phyloP scores from a whole-genome alignment of 2,888 invertebrate genomes.

The Malthinus seriepunctatus region DNA sequence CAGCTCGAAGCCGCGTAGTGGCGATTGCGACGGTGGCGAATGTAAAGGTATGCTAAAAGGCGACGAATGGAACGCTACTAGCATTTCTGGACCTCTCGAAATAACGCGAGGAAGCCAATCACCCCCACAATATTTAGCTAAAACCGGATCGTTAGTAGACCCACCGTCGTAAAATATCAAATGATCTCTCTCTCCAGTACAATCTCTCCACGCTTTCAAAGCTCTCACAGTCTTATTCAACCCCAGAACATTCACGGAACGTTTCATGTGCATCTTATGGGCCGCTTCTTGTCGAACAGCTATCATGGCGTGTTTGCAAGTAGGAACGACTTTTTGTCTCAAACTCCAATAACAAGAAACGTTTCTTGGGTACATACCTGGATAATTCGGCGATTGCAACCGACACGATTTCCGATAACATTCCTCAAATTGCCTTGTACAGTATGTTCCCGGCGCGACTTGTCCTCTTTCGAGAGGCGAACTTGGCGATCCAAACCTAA shows the following conservation, averaged over 20 bases:
- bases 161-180: slow-evolving; percentile 87
- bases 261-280: slow-evolving; percentile 73
- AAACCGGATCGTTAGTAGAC: slow-evolving; percentile 78
- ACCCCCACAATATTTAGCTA: slow-evolving; percentile 87
- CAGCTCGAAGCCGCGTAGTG: slow-evolving; percentile 80
- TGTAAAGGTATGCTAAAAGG: slow-evolving; percentile 80
- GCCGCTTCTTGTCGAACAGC: slow-evolving; percentile 77
- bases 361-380: slow-evolving; percentile 85
- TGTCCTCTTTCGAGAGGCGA: slow-evolving; percentile 82
- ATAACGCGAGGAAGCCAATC: slow-evolving; percentile 82
- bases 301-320: slow-evolving; percentile 90
- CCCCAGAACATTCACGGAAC: slow-evolving; percentile 68
- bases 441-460: slow-evolving; percentile 66
- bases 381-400: slow-evolving; percentile 88
- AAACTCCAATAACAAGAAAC: slow-evolving; percentile 90
- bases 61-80: slow-evolving; percentile 86
- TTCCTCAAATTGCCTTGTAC: slow-evolving; percentile 82
- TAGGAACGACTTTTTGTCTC: slow-evolving; percentile 82
- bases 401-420: slow-evolving; percentile 85
- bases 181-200: slow-evolving; percentile 80
- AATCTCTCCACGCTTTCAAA: slow-evolving; percentile 81
- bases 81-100: slow-evolving; percentile 77
- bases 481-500: slow-evolving; percentile 75
- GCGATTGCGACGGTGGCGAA: slow-evolving; percentile 64
- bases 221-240: slow-evolving; percentile 71